Base-by-base conservation (phyloP, 2,888 invertebrate species). In the Adelphocoris suturalis region DNA sequence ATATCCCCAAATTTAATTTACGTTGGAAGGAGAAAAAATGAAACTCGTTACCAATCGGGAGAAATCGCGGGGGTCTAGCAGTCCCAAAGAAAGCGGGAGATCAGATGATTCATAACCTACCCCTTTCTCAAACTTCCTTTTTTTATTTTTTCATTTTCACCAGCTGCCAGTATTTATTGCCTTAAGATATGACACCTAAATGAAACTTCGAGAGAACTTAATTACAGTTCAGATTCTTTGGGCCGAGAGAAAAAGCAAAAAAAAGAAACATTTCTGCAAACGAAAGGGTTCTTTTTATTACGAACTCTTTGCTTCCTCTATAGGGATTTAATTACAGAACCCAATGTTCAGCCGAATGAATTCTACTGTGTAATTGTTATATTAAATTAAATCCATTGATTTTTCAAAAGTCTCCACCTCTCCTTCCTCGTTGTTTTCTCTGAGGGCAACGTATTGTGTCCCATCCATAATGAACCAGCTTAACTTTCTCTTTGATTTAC, bases 111-210 rank as follows among this genome's bases (percentile, higher is more conserved):
- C 89, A 82, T 89, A 82, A 47, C 82, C 91, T 76, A 89, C 86
- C 90, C 90, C 90, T 90, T 81, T 89, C 90, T 86, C 86, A 75
- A 90, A 86, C 87, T 90, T 89, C 90, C 68, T 89, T 90, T 91
- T 85, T 91, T 90, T 87, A 86, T 90, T 90, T 89, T 91, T 91
- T 89, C 87, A 91, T 91, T 91, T 91, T 91, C 91, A 91, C 91
- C 91, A 91, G 91, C 91, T 91, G 91, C 89, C 90, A 90, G 90
- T 91, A 91, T 91, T 91, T 91, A 91, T 91, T 90, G 91, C 91
- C 90, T 91, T 91, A 91, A 91, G 91, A 91, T 91, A 91, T 91
- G 91, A 91, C 91, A 91, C 91, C 91, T 91, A 91, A 91, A 91
- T 91, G 91, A 91, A 91, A 91, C 91, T 91, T 91, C 90, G 90